A percentile compares a stretch with the other conserved stretches of the same genome.
Evolutionary conservation across 2,888 invertebrate species (phyloP).

Genomic region (Chrysolina oricalcia): DNA sequence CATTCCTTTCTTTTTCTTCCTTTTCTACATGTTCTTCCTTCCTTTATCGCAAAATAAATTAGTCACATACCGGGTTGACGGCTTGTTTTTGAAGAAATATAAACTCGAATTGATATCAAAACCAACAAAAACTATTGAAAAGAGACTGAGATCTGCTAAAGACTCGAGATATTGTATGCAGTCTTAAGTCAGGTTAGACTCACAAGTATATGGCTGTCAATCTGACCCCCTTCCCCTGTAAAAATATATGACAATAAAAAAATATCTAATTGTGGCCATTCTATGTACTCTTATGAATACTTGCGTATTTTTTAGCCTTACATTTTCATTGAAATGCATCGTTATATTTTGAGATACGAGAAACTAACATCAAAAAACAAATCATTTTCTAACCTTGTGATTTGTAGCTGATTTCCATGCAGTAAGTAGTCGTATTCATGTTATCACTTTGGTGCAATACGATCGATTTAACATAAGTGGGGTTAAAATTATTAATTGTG

Average conservation of each 20-base stretch:
- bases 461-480: neutral
- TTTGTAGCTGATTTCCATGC: slow-evolving; percentile 29
- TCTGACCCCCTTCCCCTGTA: too few relatives aligned
- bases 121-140: too few relatives aligned
- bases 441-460: neutral
- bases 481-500: neutral
- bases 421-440: slow-evolving; percentile 31
- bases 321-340: slow-evolving; percentile 44
- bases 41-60: too few relatives aligned
- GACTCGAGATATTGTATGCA: too few relatives aligned
- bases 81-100: too few relatives aligned
- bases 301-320: slow-evolving; percentile 40
- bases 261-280: neutral
- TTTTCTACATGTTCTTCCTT: too few relatives aligned
- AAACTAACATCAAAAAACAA: slow-evolving; percentile 36
- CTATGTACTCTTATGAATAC: neutral
- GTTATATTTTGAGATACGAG: slow-evolving; percentile 43
- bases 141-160: too few relatives aligned
- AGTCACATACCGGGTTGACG: too few relatives aligned
- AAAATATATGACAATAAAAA: too few relatives aligned
- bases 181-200: too few relatives aligned
- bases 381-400: slow-evolving; percentile 41
- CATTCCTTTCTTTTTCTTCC: neutral
- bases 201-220: too few relatives aligned
- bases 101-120: too few relatives aligned